Percentiles rank a stretch among this genome's conserved stretches.
Evolutionary conservation across 2,888 invertebrate species (phyloP).

Genomic region (Gerris lacustris): DNA sequence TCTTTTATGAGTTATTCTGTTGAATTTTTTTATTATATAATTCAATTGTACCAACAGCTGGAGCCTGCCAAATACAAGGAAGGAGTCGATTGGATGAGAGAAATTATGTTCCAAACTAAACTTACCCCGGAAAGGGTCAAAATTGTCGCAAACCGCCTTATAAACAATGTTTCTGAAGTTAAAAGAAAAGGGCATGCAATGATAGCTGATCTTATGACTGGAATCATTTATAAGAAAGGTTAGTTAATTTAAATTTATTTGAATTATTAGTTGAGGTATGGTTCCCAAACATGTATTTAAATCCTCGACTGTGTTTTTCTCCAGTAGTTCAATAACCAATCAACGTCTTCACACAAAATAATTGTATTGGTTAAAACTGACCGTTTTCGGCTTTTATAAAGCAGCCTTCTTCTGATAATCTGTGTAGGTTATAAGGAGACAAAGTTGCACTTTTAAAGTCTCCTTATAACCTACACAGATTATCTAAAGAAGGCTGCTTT

Average conservation of each 20-base stretch:
- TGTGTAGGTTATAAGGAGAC: no score
- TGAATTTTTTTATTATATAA: no score
- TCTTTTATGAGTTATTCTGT: no score
- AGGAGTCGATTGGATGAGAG: constrained; percentile 63
- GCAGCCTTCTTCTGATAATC: no score
- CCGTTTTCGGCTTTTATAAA: no score
- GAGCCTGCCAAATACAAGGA: constrained; percentile 61
- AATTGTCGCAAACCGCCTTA: constrained; percentile 66
- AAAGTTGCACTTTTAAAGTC: no score
- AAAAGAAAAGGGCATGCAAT: constrained; percentile 61
- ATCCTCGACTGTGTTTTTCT: no score
- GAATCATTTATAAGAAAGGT: constrained; percentile 48
- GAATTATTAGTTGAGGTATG: neutral
- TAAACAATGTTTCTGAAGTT: constrained; percentile 64
- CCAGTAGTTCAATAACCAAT: no score
- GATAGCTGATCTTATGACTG: constrained; percentile 47
- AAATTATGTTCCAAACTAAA: constrained; percentile 57
- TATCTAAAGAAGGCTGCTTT: no score
- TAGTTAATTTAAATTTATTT: constrained; percentile 23
- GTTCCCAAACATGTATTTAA: neutral
- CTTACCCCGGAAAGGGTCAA: constrained; percentile 61
- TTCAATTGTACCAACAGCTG: constrained; percentile 40
- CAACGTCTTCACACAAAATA: no score
- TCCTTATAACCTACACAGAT: no score
- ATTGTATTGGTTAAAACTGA: no score